A percentile compares a stretch with the other conserved stretches of the same genome.
Conservation (phyloP, 2,888 invertebrate genomes). For the Exephanes ischioxanthus region DNA sequence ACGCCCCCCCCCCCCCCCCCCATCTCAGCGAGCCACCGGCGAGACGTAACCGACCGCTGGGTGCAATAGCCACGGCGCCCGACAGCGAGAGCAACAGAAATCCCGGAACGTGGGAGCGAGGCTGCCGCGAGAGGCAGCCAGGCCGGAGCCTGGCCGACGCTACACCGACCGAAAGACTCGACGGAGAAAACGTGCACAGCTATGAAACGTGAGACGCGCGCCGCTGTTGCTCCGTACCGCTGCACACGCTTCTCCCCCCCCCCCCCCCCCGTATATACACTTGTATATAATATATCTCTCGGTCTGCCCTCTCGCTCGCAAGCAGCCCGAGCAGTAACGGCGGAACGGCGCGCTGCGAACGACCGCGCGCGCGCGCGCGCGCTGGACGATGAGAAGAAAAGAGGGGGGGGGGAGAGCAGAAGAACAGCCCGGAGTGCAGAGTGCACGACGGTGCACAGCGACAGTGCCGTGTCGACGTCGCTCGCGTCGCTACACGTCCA, state of each 20-base stretch:
- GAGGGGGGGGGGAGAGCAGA: slow-evolving; percentile 4
- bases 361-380: slow-evolving; percentile 1
- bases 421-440: slow-evolving; percentile 59
- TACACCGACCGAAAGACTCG: not conserved
- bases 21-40: slow-evolving; percentile 39
- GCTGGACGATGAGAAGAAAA: slow-evolving; percentile 14
- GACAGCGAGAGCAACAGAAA: slow-evolving; percentile 10
- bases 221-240: slow-evolving; percentile 56
- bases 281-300: too few species aligned
- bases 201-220: slow-evolving; percentile 76
- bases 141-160: not conserved
- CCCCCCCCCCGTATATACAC: not conserved
- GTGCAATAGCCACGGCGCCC: slow-evolving; percentile 41
- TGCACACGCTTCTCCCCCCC: slow-evolving; percentile 68
- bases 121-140: not conserved
- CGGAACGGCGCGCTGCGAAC: slow-evolving; percentile 35
- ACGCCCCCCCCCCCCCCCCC: not conserved
- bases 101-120: not conserved
- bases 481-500: slow-evolving; percentile 55
- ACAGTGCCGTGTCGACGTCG: slow-evolving; percentile 63
- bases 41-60: slow-evolving; percentile 17
- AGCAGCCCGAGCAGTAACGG: too few species aligned
- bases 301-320: not conserved
- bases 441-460: slow-evolving; percentile 55
- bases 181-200: slow-evolving; percentile 69